phyloP scores from a whole-genome alignment of 1,140 invertebrate species.

The Melipona quadrifasciata region DNA sequence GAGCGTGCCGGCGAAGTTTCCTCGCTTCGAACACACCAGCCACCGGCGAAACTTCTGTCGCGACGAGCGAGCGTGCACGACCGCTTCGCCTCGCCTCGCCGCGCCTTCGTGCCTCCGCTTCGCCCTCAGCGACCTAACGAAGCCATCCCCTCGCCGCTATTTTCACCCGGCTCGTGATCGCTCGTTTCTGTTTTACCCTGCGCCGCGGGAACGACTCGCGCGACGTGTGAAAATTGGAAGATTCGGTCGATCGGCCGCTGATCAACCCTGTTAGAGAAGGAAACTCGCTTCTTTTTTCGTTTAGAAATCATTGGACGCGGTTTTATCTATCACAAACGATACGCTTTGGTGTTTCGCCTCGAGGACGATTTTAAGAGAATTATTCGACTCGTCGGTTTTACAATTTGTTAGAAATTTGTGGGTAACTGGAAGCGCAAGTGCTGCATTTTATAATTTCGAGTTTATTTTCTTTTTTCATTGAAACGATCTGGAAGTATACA shows the following conservation, averaged over 20 bases:
- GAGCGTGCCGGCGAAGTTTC: conserved; percentile 65
- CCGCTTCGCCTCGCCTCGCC: not conserved
- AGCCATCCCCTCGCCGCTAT: not conserved
- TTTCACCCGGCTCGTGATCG: conserved; percentile 2
- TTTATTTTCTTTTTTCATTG: too few species aligned
- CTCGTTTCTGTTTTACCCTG: not conserved
- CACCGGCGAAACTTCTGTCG: conserved; percentile 61
- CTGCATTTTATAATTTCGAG: too few species aligned
- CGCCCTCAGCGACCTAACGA: not conserved
- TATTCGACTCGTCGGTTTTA: too few species aligned
- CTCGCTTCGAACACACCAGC: conserved; percentile 44
- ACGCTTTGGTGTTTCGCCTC: too few species aligned
- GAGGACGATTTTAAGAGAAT: too few species aligned
- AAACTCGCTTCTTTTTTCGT: not conserved
- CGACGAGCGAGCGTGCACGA: conserved; percentile 36
- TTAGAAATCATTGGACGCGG: not conserved
- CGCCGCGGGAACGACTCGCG: conserved; percentile 1
- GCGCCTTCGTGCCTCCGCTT: not conserved
- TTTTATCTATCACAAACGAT: too few species aligned
- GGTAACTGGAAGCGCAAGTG: too few species aligned
- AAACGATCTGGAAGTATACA: too few species aligned
- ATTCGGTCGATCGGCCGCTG: not conserved
- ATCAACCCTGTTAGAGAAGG: not conserved
- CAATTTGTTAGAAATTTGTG: too few species aligned
- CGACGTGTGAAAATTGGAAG: not conserved